Percentiles rank a stretch among this genome's conserved stretches.
Evolutionary conservation across 2,888 invertebrate genomes (phyloP).

Genomic region (Netelia melanura): DNA sequence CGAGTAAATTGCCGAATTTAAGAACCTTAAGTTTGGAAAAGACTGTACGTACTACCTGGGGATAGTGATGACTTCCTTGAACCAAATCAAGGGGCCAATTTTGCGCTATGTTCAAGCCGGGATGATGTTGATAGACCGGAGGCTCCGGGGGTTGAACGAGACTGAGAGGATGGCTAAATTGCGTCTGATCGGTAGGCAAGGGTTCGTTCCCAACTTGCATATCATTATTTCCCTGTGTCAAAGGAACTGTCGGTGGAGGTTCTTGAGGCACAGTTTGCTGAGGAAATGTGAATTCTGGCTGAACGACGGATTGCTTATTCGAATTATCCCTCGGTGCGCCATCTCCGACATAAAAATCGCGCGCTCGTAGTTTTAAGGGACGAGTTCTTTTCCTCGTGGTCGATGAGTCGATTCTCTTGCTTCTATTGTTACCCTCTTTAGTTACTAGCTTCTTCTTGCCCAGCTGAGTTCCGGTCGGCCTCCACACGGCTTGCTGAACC

Average conservation of each 20-base stretch:
- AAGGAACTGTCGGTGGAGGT: conserved; percentile 62
- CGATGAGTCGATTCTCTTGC: conserved; percentile 12
- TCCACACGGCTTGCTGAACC: conserved; percentile 83
- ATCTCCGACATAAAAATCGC: conserved; percentile 71
- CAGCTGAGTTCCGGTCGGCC: conserved; percentile 82
- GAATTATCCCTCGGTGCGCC: conserved; percentile 67
- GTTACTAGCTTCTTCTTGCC: conserved; percentile 81
- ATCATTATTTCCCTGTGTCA: conserved; percentile 57
- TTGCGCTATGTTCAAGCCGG: conserved; percentile 78
- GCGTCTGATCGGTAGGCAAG: conserved; percentile 70
- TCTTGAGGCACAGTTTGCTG: conserved; percentile 71
- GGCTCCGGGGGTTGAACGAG: conserved; percentile 75
- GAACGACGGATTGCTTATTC: conserved; percentile 69
- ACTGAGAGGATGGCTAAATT: conserved; percentile 75
- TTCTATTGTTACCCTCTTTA: conserved; percentile 71
- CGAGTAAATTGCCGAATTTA: too few species aligned
- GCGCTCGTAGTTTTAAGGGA: conserved; percentile 72
- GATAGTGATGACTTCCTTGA: conserved; percentile 80
- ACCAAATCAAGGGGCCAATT: conserved; percentile 83
- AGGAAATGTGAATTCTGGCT: conserved; percentile 70
- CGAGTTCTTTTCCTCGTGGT: conserved; percentile 74
- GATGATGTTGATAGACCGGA: conserved; percentile 78
- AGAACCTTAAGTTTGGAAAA: too few species aligned
- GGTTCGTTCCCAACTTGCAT: conserved; percentile 48
- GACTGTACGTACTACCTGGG: conserved; percentile 74